Evolutionary conservation across 2,113 vertebrate species (phyloP).

Genomic region (Scartelaos histophorus): DNA sequence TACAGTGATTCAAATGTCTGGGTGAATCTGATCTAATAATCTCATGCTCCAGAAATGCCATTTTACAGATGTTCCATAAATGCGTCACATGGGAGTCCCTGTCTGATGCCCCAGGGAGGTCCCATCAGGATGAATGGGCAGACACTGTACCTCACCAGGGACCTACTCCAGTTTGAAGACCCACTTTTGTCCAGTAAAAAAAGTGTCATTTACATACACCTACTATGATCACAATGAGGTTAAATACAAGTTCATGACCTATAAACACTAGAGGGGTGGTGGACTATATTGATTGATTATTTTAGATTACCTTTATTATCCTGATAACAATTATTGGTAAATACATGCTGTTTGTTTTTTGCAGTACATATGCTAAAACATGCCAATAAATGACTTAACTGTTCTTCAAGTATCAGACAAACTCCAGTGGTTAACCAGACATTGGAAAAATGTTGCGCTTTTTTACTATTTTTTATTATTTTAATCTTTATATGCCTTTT

Average conservation of each 20-base stretch:
- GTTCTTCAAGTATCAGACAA: no score
- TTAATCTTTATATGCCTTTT: no score
- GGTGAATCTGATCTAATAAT: not conserved
- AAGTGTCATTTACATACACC: not conserved
- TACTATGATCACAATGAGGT: not conserved
- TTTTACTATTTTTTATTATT: no score
- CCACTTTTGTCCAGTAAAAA: slow-evolving; percentile 3
- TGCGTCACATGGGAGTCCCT: not conserved
- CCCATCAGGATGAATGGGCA: not conserved
- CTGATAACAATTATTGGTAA: no score
- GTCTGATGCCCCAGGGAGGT: not conserved
- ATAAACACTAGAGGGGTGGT: not conserved
- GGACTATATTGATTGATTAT: no score
- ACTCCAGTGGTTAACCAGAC: no score
- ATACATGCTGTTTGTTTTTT: no score
- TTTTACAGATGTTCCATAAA: slow-evolving; percentile 4
- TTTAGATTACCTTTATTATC: no score
- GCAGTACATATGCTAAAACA: no score
- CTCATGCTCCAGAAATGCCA: slow-evolving; percentile 1
- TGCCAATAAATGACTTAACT: no score
- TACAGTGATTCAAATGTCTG: not conserved
- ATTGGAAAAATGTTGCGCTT: no score
- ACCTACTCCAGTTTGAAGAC: slow-evolving; percentile 7
- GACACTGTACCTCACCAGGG: slow-evolving; percentile 5
- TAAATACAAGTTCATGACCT: slow-evolving; percentile 1